Evolutionary conservation across 37 sponge, comb jelly and placozoan genomes (phyloP), one percentile per base, ranked within the genome.

Genomic region (Dysidea cf. avara): DNA sequence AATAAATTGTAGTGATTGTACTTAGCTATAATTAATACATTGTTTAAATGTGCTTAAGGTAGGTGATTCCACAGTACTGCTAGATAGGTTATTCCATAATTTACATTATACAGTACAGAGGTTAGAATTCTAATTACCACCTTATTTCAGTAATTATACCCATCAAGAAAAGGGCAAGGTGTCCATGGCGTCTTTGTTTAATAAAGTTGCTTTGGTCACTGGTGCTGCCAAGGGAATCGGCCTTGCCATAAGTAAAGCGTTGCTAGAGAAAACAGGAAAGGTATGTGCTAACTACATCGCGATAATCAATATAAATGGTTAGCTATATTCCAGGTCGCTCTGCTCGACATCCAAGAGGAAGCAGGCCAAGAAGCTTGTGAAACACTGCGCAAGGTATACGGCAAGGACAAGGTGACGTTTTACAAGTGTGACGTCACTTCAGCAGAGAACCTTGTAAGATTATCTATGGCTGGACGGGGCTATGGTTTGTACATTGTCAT

Each of bases 191-290:
- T 9, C 11, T 18, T 40, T 64, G 20, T 13, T 40, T n/a, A 40
- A 40, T 26, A 17, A 25, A 7, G 85, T 85, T 30, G 91, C 91
- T 53, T 66, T 90, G 17, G 74, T 90, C 26, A 90, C 91, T 36
- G 91, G 91, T 12, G 91, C 73, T 25, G 91, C 91, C 3, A 80
- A 83, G 36, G 91, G 91, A 7, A 79, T 90, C 21, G 91, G 91
- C 1, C 82, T 84, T 18, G 85, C 91, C 7, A 72, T 73, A 30
- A 33, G 78, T 12, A 20, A 43, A 22, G 53, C 72, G 24, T 47
- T 90, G 33, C 78, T 90, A 39, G 66, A 69, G 53, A 62, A 74
- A 56, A 77, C 77, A 72, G 87, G 62, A 5, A 84, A 71, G 60
- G 91, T 85, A 28, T 50, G 77, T 3, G 33, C 2, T n/a, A 4